Percentiles rank a stretch among this genome's conserved stretches.
These are phyloP conservation scores for Platycheirus rosarum DNA, from an alignment of 2,888 invertebrate genomes.

Conservation along the genomic window DNA sequence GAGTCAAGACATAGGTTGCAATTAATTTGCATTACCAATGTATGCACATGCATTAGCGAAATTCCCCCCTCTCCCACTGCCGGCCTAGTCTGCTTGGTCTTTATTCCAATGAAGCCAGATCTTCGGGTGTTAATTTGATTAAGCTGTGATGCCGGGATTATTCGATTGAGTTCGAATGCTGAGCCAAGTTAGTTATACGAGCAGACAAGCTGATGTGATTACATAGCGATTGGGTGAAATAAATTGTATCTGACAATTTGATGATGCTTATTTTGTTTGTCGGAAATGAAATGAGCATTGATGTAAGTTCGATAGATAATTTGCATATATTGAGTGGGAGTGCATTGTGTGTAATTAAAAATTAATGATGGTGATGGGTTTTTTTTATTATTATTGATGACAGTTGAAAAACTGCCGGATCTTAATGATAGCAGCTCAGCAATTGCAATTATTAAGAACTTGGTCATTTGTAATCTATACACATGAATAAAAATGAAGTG, in stretches of 20 bases:
- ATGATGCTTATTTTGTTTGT: slow-evolving; percentile 39
- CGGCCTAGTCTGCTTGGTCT: not conserved
- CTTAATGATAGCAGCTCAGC: too few relatives aligned
- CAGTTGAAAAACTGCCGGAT: too few relatives aligned
- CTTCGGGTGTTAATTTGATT: slow-evolving; percentile 71
- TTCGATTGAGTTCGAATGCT: slow-evolving; percentile 54
- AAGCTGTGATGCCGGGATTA: slow-evolving; percentile 68
- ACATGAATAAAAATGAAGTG: too few relatives aligned
- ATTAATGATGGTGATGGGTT: too few relatives aligned
- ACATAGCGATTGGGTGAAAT: slow-evolving; percentile 26
- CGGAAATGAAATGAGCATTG: slow-evolving; percentile 26
- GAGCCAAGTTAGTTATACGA: slow-evolving; percentile 6
- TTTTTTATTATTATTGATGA: too few relatives aligned
- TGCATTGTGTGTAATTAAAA: too few relatives aligned
- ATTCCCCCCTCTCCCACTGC: slow-evolving; percentile 22
- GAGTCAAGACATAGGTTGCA: slow-evolving; percentile 53
- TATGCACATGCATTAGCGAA: slow-evolving; percentile 71
- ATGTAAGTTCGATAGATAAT: slow-evolving; percentile 23
- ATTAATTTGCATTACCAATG: slow-evolving; percentile 72
- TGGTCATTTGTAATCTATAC: too few relatives aligned
- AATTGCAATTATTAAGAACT: too few relatives aligned
- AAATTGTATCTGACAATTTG: slow-evolving; percentile 59
- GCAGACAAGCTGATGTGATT: slow-evolving; percentile 34
- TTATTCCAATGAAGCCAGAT: slow-evolving; percentile 40
- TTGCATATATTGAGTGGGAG: slow-evolving; percentile 34